A percentile compares a stretch with the other conserved stretches of the same genome.
phyloP scores from a whole-genome alignment of 2,113 vertebrate species.

The Clarias gariepinus region DNA sequence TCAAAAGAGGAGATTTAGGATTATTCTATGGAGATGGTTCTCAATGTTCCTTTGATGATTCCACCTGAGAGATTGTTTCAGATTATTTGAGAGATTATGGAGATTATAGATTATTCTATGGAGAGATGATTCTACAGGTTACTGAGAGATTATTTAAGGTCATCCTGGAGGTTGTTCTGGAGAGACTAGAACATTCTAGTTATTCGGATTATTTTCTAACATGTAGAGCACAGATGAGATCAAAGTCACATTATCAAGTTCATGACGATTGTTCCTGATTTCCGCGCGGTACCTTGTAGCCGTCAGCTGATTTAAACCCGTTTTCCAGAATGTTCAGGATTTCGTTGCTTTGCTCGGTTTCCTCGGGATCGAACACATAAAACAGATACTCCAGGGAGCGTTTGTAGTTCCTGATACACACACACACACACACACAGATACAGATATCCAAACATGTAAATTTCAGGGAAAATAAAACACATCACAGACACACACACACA shows the following conservation, averaged over 20 bases:
- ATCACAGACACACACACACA: no score
- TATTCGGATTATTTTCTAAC: no score
- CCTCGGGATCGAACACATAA: slow-evolving; percentile 73
- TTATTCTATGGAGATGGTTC: no score
- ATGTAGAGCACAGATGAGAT: neutral
- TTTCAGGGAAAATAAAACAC: neutral
- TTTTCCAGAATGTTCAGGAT: slow-evolving; percentile 76
- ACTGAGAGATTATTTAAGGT: neutral
- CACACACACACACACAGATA: slow-evolving; percentile 13
- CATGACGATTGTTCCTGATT: neutral
- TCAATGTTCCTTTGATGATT: neutral
- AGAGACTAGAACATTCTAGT: no score
- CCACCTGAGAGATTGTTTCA: neutral
- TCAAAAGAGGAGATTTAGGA: no score
- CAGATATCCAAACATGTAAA: neutral
- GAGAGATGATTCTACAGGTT: neutral
- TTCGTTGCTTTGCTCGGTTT: slow-evolving; percentile 62
- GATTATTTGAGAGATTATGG: neutral
- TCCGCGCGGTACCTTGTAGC: slow-evolving; percentile 60
- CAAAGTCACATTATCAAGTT: neutral
- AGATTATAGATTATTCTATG: neutral
- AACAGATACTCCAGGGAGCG: slow-evolving; percentile 80
- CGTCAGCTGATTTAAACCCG: slow-evolving; percentile 73
- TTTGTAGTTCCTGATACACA: slow-evolving; percentile 69
- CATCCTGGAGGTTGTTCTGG: neutral